Evolutionary conservation across 2,888 invertebrate genomes (phyloP).

Genomic region (Mystacides longicornis): DNA sequence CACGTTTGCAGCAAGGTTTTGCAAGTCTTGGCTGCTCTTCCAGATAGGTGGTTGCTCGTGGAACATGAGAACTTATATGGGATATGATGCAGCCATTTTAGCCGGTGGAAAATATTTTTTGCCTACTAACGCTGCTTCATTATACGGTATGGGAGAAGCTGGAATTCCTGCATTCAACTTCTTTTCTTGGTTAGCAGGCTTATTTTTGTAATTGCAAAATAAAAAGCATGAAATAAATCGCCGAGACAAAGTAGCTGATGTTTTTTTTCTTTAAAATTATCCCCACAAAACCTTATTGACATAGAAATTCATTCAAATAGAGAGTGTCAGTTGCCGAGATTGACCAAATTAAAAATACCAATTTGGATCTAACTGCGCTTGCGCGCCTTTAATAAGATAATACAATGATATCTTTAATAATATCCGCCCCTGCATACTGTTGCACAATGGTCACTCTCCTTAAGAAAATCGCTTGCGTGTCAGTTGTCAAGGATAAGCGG

Average conservation of each 20-base stretch:
- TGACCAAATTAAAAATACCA: no score
- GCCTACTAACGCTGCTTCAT: background rate
- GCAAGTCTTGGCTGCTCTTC: conserved; percentile 33
- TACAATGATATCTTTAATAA: no score
- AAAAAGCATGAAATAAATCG: background rate
- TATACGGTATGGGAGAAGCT: background rate
- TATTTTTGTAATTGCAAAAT: background rate
- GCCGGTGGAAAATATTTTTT: background rate
- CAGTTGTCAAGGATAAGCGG: no score
- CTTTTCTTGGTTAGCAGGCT: background rate
- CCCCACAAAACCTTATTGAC: background rate
- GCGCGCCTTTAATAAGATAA: no score
- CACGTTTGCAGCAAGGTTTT: conserved; percentile 33
- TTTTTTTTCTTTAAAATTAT: background rate
- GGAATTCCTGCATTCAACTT: background rate
- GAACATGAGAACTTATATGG: conserved; percentile 1
- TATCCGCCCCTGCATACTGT: no score
- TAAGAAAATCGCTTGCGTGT: no score
- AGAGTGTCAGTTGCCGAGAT: no score
- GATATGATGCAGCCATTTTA: background rate
- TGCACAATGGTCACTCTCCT: no score
- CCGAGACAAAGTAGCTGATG: background rate
- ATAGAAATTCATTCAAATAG: background rate
- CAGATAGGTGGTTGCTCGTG: conserved; percentile 17
- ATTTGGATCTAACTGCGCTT: no score